Percentiles rank a stretch among this genome's conserved stretches.
Conservation (phyloP, 2,888 invertebrate genomes). For the Rutpela maculata region DNA sequence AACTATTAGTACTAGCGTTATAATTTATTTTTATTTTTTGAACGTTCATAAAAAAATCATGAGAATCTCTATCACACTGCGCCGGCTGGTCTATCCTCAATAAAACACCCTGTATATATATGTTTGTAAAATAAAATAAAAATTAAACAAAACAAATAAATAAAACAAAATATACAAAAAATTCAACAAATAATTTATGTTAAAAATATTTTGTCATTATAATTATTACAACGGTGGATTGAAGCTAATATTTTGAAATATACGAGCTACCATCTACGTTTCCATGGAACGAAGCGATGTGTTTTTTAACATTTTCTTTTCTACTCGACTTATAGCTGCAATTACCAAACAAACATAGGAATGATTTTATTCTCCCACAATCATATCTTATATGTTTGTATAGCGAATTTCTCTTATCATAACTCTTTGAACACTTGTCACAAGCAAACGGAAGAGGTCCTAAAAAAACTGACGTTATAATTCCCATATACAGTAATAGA, state of each 20-base stretch:
- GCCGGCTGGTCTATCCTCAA: too few relatives aligned
- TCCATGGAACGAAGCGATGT: conserved; percentile 24
- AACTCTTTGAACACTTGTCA: conserved; percentile 47
- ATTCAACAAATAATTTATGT: too few relatives aligned
- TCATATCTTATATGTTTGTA: conserved; percentile 52
- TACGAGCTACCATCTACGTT: conserved; percentile 19
- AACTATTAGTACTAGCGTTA: too few relatives aligned
- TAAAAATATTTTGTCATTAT: too few relatives aligned
- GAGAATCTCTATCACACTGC: too few relatives aligned
- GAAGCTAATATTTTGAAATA: neutral
- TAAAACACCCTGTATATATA: too few relatives aligned
- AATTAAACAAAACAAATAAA: too few relatives aligned
- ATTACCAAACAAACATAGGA: conserved; percentile 34
- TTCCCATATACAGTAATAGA: neutral
- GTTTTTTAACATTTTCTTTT: conserved; percentile 49
- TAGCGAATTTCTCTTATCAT: conserved; percentile 49
- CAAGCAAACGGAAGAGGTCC: conserved; percentile 36
- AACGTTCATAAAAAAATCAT: too few relatives aligned
- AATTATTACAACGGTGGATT: neutral
- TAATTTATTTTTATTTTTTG: too few relatives aligned
- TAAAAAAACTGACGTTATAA: conserved; percentile 23
- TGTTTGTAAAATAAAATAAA: too few relatives aligned
- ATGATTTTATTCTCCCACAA: conserved; percentile 53
- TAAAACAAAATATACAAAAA: too few relatives aligned
- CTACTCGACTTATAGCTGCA: conserved; percentile 49